These are phyloP conservation scores for Plestiodon gilberti DNA, from an alignment of 2,113 vertebrate species.

Conservation along the genomic window DNA sequence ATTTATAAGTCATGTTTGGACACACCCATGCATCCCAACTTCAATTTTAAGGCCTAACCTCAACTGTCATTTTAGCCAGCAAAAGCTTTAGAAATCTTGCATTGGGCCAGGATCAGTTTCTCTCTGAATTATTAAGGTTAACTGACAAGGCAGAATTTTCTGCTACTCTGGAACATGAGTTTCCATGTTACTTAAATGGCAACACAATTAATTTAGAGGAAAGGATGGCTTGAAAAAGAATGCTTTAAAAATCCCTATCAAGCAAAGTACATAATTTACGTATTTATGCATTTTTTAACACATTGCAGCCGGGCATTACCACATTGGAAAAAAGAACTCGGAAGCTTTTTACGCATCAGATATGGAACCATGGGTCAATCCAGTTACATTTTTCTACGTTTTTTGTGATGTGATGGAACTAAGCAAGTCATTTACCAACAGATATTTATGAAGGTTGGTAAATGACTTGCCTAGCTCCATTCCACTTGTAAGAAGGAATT, in stretches of 20 bases:
- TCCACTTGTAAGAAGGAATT: not conserved
- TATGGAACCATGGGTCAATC: not conserved
- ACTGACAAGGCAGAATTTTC: slow-evolving; percentile 9
- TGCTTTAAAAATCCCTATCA: slow-evolving; percentile 22
- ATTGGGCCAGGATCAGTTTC: slow-evolving; percentile 32
- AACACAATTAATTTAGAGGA: slow-evolving; percentile 6
- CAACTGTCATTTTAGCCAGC: slow-evolving; percentile 18
- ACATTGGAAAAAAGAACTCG: not conserved
- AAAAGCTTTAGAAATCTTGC: slow-evolving; percentile 26
- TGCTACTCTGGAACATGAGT: slow-evolving; percentile 1
- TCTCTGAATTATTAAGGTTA: slow-evolving; percentile 56
- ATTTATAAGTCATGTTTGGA: slow-evolving; percentile 7
- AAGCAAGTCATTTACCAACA: slow-evolving; percentile 14
- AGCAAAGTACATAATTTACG: slow-evolving; percentile 13
- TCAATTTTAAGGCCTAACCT: not conserved
- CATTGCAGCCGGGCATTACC: not conserved
- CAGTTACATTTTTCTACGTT: not conserved
- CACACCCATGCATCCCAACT: not conserved
- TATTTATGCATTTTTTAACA: slow-evolving; percentile 29
- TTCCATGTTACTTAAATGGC: not conserved
- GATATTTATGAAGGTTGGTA: not conserved
- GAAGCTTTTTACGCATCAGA: not conserved
- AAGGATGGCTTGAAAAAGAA: not conserved
- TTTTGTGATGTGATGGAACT: slow-evolving; percentile 6
- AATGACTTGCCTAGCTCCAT: not conserved